phyloP scores from a whole-genome alignment of 2,888 invertebrate species.

The Muschampia plurimacula region DNA sequence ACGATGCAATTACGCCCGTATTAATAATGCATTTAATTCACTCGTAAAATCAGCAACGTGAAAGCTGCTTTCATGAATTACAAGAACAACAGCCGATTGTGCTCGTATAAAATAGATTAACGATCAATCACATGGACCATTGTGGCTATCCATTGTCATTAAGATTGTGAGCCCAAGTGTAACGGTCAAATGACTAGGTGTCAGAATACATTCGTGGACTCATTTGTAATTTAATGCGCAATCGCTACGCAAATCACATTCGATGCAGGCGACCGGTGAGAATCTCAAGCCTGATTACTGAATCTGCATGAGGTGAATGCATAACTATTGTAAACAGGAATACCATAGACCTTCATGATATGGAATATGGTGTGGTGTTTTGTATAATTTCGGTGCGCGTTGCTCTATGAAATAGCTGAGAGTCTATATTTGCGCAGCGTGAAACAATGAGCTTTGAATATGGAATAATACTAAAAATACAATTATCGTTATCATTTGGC shows the following conservation, averaged over 20 bases:
- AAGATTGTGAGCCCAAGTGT: constrained; percentile 33
- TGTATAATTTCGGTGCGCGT: constrained; percentile 23
- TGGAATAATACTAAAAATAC: neutral
- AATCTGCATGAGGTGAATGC: constrained; percentile 59
- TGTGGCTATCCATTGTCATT: constrained; percentile 34
- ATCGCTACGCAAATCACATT: constrained; percentile 64
- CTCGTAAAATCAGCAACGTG: constrained; percentile 19
- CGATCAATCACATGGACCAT: constrained; percentile 25
- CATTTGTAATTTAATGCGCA: constrained; percentile 67
- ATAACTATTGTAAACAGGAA: constrained; percentile 44
- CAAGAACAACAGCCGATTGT: constrained; percentile 1
- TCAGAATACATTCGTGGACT: constrained; percentile 49
- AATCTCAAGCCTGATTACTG: constrained; percentile 67
- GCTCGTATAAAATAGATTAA: constrained; percentile 33
- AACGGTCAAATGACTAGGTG: constrained; percentile 46
- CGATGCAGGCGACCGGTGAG: constrained; percentile 61
- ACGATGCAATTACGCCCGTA: constrained; percentile 10
- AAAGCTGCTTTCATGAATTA: constrained; percentile 23
- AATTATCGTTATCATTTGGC: too few species aligned
- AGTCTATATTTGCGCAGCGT: constrained; percentile 1
- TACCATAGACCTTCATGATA: constrained; percentile 18
- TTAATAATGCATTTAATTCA: constrained; percentile 15
- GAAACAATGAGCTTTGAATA: neutral
- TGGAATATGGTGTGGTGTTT: constrained; percentile 24
- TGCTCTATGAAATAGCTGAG: constrained; percentile 12